These are phyloP conservation scores for Crypturellus tataupa DNA, from an alignment of 2,797 vertebrate genomes.

Conservation along the genomic window DNA sequence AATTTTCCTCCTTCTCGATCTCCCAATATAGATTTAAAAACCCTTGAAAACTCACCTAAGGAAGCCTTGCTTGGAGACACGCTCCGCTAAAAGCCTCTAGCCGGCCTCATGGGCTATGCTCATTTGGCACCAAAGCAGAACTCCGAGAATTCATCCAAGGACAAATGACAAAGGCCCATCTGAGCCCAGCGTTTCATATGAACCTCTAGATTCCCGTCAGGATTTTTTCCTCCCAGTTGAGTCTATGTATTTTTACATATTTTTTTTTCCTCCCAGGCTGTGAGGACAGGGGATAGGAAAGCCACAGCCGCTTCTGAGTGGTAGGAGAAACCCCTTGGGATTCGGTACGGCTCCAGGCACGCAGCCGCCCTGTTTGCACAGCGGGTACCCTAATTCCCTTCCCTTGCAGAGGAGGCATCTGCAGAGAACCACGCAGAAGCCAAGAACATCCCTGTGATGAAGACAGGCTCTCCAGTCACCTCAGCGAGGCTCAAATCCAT, in stretches of 20 bases:
- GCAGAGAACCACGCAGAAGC: neutral
- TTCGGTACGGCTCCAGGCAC: neutral
- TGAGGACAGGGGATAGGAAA: neutral
- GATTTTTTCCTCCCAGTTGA: neutral
- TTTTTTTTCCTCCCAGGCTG: neutral
- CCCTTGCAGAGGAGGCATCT: neutral
- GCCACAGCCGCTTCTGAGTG: neutral
- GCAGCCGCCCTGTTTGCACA: neutral
- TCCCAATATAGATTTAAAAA: neutral
- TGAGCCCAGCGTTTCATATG: neutral
- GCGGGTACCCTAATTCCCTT: neutral
- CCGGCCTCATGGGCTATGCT: neutral
- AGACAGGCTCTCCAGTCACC: neutral
- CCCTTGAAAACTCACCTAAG: neutral
- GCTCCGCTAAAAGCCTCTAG: neutral
- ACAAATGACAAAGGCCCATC: neutral
- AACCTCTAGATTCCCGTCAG: neutral
- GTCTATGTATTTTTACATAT: neutral
- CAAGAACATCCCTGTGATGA: neutral
- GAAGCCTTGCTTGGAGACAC: neutral
- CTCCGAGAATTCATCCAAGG: neutral
- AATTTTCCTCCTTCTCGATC: neutral
- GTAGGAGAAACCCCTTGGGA: slow-evolving; percentile 22
- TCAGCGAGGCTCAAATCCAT: neutral
- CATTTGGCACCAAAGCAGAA: neutral